These are phyloP conservation scores for Phalacrocorax aristotelis DNA, from an alignment of 2,113 vertebrate species.

Conservation along the genomic window DNA sequence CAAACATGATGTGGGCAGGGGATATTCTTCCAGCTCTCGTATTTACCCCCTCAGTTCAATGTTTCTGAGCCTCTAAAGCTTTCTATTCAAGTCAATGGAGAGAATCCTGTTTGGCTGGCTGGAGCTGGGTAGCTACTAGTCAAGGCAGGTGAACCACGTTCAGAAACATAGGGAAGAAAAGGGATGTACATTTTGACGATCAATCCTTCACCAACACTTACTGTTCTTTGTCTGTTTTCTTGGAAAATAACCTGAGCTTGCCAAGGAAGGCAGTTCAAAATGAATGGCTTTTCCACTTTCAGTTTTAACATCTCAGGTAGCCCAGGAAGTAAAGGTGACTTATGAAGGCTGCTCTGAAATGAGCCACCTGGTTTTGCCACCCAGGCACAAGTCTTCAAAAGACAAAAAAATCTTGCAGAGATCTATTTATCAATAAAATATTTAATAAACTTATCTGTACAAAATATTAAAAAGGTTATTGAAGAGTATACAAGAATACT, in stretches of 20 bases:
- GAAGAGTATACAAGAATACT: slow-evolving; percentile 76
- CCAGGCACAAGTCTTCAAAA: not conserved
- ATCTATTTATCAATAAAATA: slow-evolving; percentile 77
- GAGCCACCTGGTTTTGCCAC: not conserved
- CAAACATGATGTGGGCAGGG: not conserved
- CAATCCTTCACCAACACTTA: not conserved
- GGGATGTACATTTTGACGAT: not conserved
- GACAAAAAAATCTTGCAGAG: not conserved
- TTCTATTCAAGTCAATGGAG: not conserved
- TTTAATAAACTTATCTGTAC: slow-evolving; percentile 86
- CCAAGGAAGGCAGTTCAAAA: not conserved
- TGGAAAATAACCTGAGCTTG: not conserved
- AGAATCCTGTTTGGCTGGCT: not conserved
- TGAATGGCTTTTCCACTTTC: not conserved
- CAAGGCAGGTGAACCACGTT: not conserved
- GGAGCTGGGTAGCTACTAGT: not conserved
- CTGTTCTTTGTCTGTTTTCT: not conserved
- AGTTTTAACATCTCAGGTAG: not conserved
- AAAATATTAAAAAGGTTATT: slow-evolving; percentile 78
- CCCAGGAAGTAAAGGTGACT: not conserved
- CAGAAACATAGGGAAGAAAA: not conserved
- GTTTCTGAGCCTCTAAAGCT: not conserved
- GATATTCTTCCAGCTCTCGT: not conserved
- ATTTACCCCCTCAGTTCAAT: not conserved
- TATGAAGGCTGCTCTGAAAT: not conserved